Base-by-base conservation (phyloP, 2,888 invertebrate genomes). In the Hofmannophila pseudospretella region DNA sequence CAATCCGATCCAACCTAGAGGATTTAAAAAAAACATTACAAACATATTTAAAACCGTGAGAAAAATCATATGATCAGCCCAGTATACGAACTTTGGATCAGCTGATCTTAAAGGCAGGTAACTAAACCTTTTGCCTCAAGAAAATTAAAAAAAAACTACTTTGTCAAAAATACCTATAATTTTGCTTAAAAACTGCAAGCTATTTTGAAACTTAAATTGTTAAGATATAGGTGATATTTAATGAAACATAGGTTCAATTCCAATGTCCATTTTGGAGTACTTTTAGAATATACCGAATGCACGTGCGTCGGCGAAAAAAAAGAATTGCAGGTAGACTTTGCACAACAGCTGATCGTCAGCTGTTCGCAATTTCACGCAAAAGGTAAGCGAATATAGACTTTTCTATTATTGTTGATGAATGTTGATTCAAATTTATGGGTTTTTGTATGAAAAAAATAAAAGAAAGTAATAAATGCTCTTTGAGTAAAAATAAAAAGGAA, bases 331-430 rank as follows among this genome's bases (percentile, higher is more conserved):
- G 40, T 41, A 36, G n/a, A 8, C 20, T 25, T 33, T 36, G 31
- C 19, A 30, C 27, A 37, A 32, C 45, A 46, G 42, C 45, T 46
- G 45, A 41, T 23, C 4, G 36, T 42, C 47, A 47, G 47, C 47
- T 47, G 47, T 44, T 42, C 19, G n/a, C 4, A n/a, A 25, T 25
- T 25, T n/a, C n/a, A n/a, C n/a, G n/a, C n/a, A n/a, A n/a, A n/a
- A n/a, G n/a, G n/a, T n/a, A n/a, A n/a, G n/a, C n/a, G n/a, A n/a
- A n/a, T n/a, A n/a, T n/a, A n/a, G n/a, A n/a, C n/a, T n/a, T n/a
- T n/a, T n/a, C n/a, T n/a, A n/a, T n/a, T n/a, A n/a, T n/a, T n/a
- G n/a, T n/a, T n/a, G n/a, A n/a, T n/a, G n/a, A n/a, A n/a, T n/a
- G n/a, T n/a, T n/a, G n/a, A n/a, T n/a, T n/a, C n/a, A n/a, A n/a